These are phyloP conservation scores for Agrenia bidenticulata DNA, from an alignment of 2,888 invertebrate genomes.

Conservation along the genomic window DNA sequence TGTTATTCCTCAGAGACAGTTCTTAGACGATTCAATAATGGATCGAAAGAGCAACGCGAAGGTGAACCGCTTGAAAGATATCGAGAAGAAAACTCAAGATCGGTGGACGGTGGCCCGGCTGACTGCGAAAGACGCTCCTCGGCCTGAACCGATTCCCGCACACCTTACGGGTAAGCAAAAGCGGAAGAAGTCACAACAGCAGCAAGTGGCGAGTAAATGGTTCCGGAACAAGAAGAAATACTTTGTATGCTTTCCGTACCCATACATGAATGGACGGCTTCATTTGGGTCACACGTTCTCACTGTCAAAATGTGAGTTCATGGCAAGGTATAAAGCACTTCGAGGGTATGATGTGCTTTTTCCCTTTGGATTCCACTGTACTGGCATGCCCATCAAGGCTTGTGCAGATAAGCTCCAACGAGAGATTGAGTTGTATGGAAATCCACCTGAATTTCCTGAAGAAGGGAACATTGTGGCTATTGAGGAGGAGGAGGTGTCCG, in stretches of 20 bases:
- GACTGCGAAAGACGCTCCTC: slow-evolving; percentile 80
- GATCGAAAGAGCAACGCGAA: slow-evolving; percentile 86
- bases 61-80: slow-evolving; percentile 85
- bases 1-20: too few species aligned
- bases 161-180: slow-evolving; percentile 15
- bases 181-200: slow-evolving; percentile 14
- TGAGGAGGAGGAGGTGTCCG: slow-evolving; percentile 62
- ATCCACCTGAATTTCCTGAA: slow-evolving; percentile 83
- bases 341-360: slow-evolving; percentile 88
- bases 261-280: slow-evolving; percentile 98
- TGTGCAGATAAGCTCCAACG: slow-evolving; percentile 95
- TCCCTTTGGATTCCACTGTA: slow-evolving; percentile 98
- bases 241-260: slow-evolving; percentile 93
- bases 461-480: slow-evolving; percentile 57
- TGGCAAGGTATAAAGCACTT: slow-evolving; percentile 66
- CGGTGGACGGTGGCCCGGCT: slow-evolving; percentile 80
- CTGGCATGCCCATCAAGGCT: slow-evolving; percentile 99
- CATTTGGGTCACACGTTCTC: slow-evolving; percentile 98
- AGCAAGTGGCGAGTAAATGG: neutral
- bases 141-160: neutral
- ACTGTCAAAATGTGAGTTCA: slow-evolving; percentile 85
- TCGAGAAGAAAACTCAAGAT: slow-evolving; percentile 81
- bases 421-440: slow-evolving; percentile 89
- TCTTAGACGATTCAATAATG: too few species aligned
- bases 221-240: slow-evolving; percentile 70